Percentiles rank a stretch among this genome's conserved stretches.
phyloP scores from a whole-genome alignment of 1,140 invertebrate species.

The Whitmania pigra region DNA sequence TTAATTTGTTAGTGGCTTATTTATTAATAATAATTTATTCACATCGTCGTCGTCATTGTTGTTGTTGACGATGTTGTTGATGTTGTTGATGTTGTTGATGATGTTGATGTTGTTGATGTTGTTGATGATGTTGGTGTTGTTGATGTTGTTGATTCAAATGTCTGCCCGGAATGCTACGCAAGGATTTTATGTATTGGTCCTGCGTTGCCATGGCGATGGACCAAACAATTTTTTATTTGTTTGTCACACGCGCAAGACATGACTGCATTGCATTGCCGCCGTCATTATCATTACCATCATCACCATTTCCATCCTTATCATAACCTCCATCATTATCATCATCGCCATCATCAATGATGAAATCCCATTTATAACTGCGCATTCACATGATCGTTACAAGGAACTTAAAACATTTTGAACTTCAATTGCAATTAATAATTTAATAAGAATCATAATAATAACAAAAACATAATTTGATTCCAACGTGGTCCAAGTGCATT shows the following conservation, averaged over 20 bases:
- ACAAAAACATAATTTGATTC: too few species aligned
- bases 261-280: background rate
- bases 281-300: conserved; percentile 8
- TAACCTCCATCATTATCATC: conserved; percentile 15
- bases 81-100: background rate
- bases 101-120: background rate
- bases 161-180: too few species aligned
- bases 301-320: background rate
- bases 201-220: too few species aligned
- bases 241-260: background rate
- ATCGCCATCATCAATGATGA: background rate
- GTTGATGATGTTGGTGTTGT: background rate
- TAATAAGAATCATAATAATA: too few species aligned
- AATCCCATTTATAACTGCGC: background rate
- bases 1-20: too few species aligned
- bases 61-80: background rate
- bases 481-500: too few species aligned
- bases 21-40: too few species aligned
- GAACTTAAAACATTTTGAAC: too few species aligned
- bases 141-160: background rate
- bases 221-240: background rate
- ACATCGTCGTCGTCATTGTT: too few species aligned
- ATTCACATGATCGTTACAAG: background rate
- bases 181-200: too few species aligned
- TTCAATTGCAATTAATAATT: too few species aligned